A percentile compares a stretch with the other conserved stretches of the same genome.
These are phyloP conservation scores for Imbricaverruca yamaguchii DNA, from an alignment of 2,888 invertebrate species.

Conservation along the genomic window DNA sequence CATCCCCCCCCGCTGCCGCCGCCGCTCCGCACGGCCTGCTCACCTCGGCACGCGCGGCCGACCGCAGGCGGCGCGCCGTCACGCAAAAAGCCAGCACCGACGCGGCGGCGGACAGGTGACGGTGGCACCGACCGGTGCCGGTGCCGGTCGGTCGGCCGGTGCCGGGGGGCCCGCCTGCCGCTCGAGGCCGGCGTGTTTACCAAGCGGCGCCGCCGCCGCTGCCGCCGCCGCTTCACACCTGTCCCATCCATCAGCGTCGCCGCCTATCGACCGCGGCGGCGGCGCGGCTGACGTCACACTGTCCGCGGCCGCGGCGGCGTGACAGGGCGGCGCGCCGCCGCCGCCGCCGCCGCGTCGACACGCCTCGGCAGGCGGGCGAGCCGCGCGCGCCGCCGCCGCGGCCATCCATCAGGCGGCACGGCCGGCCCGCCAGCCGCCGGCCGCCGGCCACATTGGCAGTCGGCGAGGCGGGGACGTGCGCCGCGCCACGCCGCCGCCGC, in stretches of 20 bases:
- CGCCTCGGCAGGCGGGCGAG: not conserved
- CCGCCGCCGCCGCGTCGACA: not conserved
- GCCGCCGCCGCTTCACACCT: conserved; percentile 8
- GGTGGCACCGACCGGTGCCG: too few relatives aligned
- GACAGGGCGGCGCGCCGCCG: not conserved
- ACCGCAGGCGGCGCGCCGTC: not conserved
- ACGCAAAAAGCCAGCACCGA: not conserved
- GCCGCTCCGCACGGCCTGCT: not conserved
- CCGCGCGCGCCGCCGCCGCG: not conserved
- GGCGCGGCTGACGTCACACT: not conserved
- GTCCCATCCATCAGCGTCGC: conserved; percentile 11
- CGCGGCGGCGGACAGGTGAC: conserved; percentile 1
- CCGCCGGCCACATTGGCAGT: not conserved
- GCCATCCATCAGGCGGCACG: not conserved
- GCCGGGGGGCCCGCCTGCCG: not conserved
- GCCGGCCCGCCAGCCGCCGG: not conserved
- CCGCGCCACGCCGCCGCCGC: not conserved
- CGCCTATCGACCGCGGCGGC: conserved; percentile 14
- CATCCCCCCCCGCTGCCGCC: not conserved
- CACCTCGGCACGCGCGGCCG: not conserved
- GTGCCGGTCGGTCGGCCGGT: not conserved
- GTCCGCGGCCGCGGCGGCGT: not conserved
- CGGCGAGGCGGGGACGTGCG: not conserved
- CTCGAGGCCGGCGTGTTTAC: not conserved
- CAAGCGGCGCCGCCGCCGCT: not conserved